Evolutionary conservation across 2,113 vertebrate species (phyloP), one percentile per base, ranked within the genome.

Genomic region (Apodemus sylvaticus): DNA sequence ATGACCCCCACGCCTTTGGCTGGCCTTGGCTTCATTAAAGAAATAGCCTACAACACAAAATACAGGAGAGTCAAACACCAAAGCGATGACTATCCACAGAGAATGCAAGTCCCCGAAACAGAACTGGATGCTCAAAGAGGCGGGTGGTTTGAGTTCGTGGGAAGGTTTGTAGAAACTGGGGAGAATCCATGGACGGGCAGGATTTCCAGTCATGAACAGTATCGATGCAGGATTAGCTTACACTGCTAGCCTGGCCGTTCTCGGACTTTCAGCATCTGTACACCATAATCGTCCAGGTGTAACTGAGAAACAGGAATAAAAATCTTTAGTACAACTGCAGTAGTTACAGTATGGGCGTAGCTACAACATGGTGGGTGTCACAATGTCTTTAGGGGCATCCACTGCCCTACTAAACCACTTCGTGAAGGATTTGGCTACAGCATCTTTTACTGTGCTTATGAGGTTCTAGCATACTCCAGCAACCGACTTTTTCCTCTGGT

Each of bases 361-460:
- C n/a, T 10, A 14, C 4, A 55, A 36, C 3, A 24, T 2, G 3
- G 31, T 11, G 17, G 26, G 5, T 20, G 36, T 42, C 26, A 29
- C 20, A 3, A 0, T 39, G 29, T 34, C 31, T 10, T 55, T 6
- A 14, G 16, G 14, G 13, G 13, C 19, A 42, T 7, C 73, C 45
- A 51, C 1, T 10, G 26, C 45, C 31, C 24, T 2, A 1, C 4
- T 26, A 10, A 34, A 20, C 5, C 20, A 1, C 48, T 29, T 0
- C 1, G 7, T 2, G 14, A 13, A 51, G 51, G 8, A 29, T 1
- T 45, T 53, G 42, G 34, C 31, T 19, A 31, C 31, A 14, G 24
- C 3, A 1, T 34, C 68, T 8, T 12, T 42, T 20, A 22, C 16
- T 77, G 76, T 71, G 51, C 36, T 73, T n/a, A 1, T 55, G 34